Percentiles rank a stretch among this genome's conserved stretches.
phyloP scores from a whole-genome alignment of 23 tunicate genomes.

The Corella eumyota region DNA sequence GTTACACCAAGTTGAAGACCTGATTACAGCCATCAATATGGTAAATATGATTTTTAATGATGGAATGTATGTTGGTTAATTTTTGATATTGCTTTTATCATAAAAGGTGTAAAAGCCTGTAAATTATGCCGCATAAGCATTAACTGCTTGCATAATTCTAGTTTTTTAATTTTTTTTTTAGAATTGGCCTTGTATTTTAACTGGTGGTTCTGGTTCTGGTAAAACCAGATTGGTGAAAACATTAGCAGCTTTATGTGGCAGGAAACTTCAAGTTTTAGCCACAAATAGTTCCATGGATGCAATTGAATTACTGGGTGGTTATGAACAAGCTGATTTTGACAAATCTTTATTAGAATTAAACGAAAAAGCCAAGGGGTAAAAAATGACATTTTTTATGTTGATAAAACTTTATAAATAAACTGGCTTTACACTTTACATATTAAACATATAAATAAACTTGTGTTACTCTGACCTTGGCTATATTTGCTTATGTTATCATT shows the following conservation, averaged over 20 bases:
- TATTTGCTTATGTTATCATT: no score
- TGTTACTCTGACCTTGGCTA: no score
- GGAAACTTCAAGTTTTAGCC: constrained; percentile 45
- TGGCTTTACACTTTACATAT: no score
- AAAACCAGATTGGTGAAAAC: constrained; percentile 44
- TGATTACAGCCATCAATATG: constrained; percentile 29
- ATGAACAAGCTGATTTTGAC: constrained; percentile 41
- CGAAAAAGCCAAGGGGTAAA: constrained; percentile 9
- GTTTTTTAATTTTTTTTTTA: no score
- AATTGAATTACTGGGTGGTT: constrained; percentile 87
- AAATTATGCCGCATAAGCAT: no score
- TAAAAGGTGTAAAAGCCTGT: no score
- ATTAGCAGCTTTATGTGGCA: constrained; percentile 55
- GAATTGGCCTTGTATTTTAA: constrained; percentile 84
- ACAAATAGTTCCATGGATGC: constrained; percentile 87
- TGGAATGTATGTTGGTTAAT: no score
- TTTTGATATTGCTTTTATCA: no score
- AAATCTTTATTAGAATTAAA: constrained; percentile 8
- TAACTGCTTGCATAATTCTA: no score
- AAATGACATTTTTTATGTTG: no score
- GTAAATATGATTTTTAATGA: constrained; percentile 7
- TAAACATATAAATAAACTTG: no score
- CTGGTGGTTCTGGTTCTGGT: constrained; percentile 48
- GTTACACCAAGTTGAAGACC: constrained; percentile 45
- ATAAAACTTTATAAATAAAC: no score